These are phyloP conservation scores for Mus pahari DNA, from an alignment of 2,113 vertebrate genomes.

Conservation along the genomic window DNA sequence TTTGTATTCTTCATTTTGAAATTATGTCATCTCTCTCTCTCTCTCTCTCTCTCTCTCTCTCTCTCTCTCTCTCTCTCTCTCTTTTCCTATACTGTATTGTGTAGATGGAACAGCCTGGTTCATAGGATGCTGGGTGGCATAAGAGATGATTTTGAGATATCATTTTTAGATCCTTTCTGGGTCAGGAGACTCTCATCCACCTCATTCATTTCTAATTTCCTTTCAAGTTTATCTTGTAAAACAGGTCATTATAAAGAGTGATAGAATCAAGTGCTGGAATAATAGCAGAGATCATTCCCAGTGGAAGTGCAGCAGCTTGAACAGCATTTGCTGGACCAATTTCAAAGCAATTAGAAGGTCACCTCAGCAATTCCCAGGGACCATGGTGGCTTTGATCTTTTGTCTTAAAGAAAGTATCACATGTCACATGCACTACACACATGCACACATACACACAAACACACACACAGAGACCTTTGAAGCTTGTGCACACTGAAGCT, in stretches of 20 bases:
- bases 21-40: too few species aligned
- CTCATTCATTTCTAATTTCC: conserved; percentile 50
- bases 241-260: conserved; percentile 40
- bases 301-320: conserved; percentile 45
- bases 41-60: too few species aligned
- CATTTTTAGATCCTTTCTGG: neutral
- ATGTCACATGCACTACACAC: conserved; percentile 23
- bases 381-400: conserved; percentile 67
- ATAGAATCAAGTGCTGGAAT: conserved; percentile 2
- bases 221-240: conserved; percentile 68
- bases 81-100: neutral
- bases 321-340: neutral
- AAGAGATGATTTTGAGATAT: neutral
- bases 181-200: neutral
- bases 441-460: neutral
- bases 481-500: neutral
- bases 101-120: neutral
- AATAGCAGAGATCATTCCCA: conserved; percentile 1
- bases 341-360: conserved; percentile 49
- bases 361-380: conserved; percentile 49
- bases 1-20: too few species aligned
- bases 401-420: conserved; percentile 67
- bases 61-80: too few species aligned
- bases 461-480: conserved; percentile 25
- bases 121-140: neutral